A percentile compares a stretch with the other conserved stretches of the same genome.
Conservation (phyloP, 2,888 invertebrate genomes). For the Coleophora deauratella region DNA sequence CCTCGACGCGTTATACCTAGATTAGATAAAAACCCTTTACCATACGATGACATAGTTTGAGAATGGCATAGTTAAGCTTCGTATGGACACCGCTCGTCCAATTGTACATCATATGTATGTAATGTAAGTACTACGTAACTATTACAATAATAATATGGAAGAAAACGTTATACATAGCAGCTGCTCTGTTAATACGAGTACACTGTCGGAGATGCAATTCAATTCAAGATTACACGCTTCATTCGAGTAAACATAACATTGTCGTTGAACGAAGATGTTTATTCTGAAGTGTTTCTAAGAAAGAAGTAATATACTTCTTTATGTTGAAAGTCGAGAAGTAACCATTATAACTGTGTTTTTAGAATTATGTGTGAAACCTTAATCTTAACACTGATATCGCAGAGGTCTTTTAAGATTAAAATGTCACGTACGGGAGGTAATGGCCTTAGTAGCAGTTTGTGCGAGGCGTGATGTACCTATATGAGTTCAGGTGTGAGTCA, state of each 20-base stretch:
- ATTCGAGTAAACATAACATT: background rate
- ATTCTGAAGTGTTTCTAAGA: background rate
- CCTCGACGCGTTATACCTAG: conserved; percentile 18
- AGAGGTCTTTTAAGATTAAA: conserved; percentile 23
- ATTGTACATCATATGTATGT: conserved; percentile 13
- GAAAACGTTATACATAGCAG: too few species aligned
- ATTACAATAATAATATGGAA: background rate
- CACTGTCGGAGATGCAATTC: background rate
- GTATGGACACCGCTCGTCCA: conserved; percentile 15
- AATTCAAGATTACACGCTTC: background rate
- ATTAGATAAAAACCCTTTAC: conserved; percentile 42
- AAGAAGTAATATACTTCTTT: too few species aligned
- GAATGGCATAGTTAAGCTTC: conserved; percentile 30
- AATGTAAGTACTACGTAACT: conserved; percentile 1
- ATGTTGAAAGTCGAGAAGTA: too few species aligned
- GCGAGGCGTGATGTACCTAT: conserved; percentile 19
- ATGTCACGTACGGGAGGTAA: conserved; percentile 47
- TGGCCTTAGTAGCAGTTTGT: too few species aligned
- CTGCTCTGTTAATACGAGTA: background rate
- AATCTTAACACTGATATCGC: conserved; percentile 5
- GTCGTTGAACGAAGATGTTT: background rate
- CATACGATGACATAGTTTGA: conserved; percentile 33
- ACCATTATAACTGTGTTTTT: background rate
- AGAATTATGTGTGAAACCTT: conserved; percentile 6
- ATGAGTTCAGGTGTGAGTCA: conserved; percentile 42